Conservation (phyloP, 2,113 vertebrate species). For the Tyto alba region DNA sequence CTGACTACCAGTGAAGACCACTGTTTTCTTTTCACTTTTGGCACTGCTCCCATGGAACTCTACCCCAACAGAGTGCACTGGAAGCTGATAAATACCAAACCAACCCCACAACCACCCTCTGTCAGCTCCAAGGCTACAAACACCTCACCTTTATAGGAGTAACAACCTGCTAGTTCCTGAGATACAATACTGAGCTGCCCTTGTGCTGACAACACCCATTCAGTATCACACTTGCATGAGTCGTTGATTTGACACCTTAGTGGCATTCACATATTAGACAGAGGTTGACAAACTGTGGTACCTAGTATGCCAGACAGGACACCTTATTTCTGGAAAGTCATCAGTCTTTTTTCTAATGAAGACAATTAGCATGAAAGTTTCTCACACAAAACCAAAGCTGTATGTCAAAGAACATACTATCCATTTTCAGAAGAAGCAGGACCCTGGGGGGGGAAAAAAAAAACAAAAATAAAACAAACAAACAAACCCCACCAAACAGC, state of each 20-base stretch:
- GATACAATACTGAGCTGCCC: background rate
- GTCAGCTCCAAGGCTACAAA: background rate
- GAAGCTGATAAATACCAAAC: background rate
- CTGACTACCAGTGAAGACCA: background rate
- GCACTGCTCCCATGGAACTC: background rate
- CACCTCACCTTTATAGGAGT: background rate
- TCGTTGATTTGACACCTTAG: background rate
- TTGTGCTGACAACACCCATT: background rate
- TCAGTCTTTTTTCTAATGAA: background rate
- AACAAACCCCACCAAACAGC: no score
- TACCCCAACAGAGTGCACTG: background rate
- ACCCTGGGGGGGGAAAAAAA: background rate
- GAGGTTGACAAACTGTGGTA: background rate
- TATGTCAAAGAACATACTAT: background rate
- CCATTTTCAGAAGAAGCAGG: background rate
- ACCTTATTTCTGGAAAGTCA: background rate
- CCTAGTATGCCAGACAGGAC: background rate
- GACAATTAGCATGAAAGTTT: background rate
- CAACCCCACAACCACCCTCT: background rate
- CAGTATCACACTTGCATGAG: background rate
- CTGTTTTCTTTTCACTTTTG: background rate
- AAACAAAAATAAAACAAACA: background rate
- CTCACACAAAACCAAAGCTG: background rate
- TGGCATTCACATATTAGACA: background rate
- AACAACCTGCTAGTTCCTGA: background rate